Evolutionary conservation across 2,797 vertebrate genomes (phyloP).

Genomic region (Liparis tanakae): DNA sequence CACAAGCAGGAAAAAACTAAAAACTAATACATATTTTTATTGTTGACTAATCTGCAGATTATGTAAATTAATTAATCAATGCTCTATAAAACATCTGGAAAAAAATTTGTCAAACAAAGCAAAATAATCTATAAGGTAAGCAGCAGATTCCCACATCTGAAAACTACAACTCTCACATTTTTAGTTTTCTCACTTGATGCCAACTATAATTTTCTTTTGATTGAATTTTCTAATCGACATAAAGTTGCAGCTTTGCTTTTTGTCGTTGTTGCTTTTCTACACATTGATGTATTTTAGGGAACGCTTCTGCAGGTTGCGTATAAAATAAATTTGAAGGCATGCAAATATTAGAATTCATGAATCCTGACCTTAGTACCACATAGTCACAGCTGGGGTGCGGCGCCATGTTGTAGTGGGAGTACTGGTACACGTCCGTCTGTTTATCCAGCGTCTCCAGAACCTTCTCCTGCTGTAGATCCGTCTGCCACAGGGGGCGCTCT

Average conservation of each 20-base stretch:
- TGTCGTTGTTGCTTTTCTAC: neutral
- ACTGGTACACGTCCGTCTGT: slow-evolving; percentile 92
- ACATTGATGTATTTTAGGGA: neutral
- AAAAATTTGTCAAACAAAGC: neutral
- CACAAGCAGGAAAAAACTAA: no score
- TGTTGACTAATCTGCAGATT: neutral
- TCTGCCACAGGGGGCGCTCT: slow-evolving; percentile 89
- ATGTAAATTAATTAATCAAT: neutral
- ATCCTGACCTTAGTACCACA: slow-evolving; percentile 89
- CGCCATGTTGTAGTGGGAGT: slow-evolving; percentile 88
- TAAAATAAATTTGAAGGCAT: neutral
- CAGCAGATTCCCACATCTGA: neutral
- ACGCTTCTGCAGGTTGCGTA: neutral
- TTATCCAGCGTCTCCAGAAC: slow-evolving; percentile 89
- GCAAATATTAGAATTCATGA: neutral
- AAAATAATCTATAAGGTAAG: neutral
- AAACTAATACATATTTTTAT: neutral
- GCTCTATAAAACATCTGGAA: neutral
- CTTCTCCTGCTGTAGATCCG: slow-evolving; percentile 89
- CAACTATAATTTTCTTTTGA: neutral
- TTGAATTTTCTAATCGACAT: neutral
- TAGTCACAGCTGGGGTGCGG: slow-evolving; percentile 91
- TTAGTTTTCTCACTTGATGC: neutral
- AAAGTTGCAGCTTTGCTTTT: neutral
- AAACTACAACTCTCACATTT: no score